These are phyloP conservation scores for Trialeurodes vaporariorum DNA, from an alignment of 1,140 invertebrate genomes.

Conservation along the genomic window DNA sequence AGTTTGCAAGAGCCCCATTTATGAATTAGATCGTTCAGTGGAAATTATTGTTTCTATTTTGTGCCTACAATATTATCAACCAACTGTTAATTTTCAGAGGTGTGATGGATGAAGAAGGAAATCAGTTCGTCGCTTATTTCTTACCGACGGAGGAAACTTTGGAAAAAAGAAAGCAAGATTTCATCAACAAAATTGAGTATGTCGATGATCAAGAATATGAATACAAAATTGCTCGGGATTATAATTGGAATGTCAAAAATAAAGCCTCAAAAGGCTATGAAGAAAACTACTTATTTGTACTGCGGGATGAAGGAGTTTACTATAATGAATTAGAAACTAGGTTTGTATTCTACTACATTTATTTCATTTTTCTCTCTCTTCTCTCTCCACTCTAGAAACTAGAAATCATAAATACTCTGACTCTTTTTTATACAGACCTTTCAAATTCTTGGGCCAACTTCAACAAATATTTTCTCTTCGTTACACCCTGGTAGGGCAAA, in stretches of 20 bases:
- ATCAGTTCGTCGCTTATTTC: constrained; percentile 98
- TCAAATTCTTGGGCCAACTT: too few species aligned
- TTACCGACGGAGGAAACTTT: constrained; percentile 87
- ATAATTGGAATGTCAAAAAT: constrained; percentile 98
- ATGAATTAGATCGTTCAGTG: too few species aligned
- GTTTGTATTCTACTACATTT: constrained; percentile 27
- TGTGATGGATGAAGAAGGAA: constrained; percentile 96
- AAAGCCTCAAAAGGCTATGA: constrained; percentile 96
- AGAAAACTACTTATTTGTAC: constrained; percentile 96
- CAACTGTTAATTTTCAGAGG: constrained; percentile 62
- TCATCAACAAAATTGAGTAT: constrained; percentile 64
- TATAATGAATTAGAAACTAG: constrained; percentile 96
- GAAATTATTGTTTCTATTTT: too few species aligned
- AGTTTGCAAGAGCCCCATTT: too few species aligned
- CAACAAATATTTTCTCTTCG: too few species aligned
- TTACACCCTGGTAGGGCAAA: too few species aligned
- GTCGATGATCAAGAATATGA: constrained; percentile 87
- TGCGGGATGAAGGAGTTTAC: constrained; percentile 80
- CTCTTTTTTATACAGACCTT: too few species aligned
- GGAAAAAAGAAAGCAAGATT: constrained; percentile 71
- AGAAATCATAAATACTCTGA: too few species aligned
- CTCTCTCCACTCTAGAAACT: too few species aligned
- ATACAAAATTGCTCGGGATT: constrained; percentile 89
- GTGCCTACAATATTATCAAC: too few species aligned
- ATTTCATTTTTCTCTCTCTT: too few species aligned